A percentile compares a stretch with the other conserved stretches of the same genome.
phyloP scores from a whole-genome alignment of 2,797 vertebrate species.

The Malurus leucopterus region DNA sequence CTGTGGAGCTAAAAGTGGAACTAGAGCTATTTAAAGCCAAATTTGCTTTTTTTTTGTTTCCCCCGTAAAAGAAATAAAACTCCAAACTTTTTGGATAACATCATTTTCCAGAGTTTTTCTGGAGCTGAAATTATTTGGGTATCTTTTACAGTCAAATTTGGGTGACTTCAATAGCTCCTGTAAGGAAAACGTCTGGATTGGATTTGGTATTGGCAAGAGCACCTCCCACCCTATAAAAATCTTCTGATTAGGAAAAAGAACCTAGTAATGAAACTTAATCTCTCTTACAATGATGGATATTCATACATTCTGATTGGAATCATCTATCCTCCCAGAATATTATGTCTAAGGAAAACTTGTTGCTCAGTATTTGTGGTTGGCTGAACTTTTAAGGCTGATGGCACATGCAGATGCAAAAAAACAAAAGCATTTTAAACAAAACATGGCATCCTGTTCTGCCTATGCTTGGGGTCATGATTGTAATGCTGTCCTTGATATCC shows the following conservation, averaged over 20 bases:
- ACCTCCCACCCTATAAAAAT: neutral
- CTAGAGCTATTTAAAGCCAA: constrained; percentile 36
- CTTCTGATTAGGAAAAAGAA: constrained; percentile 13
- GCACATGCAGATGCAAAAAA: constrained; percentile 12
- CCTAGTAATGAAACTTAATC: neutral
- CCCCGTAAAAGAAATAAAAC: neutral
- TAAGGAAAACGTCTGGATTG: constrained; percentile 11
- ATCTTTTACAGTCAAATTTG: constrained; percentile 25
- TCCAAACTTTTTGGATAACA: neutral
- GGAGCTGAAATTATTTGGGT: neutral
- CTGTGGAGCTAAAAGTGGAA: constrained; percentile 33
- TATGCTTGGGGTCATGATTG: constrained; percentile 65
- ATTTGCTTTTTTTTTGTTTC: neutral
- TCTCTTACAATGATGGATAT: constrained; percentile 33
- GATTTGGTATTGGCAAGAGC: constrained; percentile 1
- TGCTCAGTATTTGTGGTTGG: constrained; percentile 49
- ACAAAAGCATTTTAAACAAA: constrained; percentile 30
- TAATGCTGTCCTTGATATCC: constrained; percentile 67
- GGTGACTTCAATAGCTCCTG: neutral
- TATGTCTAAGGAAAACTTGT: neutral
- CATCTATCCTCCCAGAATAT: neutral
- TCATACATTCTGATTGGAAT: neutral
- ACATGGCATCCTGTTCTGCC: constrained; percentile 61
- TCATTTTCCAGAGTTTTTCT: neutral
- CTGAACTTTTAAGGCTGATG: constrained; percentile 53